Base-by-base conservation (phyloP, 2,888 invertebrate genomes). In the Melangyna quadrimaculata region DNA sequence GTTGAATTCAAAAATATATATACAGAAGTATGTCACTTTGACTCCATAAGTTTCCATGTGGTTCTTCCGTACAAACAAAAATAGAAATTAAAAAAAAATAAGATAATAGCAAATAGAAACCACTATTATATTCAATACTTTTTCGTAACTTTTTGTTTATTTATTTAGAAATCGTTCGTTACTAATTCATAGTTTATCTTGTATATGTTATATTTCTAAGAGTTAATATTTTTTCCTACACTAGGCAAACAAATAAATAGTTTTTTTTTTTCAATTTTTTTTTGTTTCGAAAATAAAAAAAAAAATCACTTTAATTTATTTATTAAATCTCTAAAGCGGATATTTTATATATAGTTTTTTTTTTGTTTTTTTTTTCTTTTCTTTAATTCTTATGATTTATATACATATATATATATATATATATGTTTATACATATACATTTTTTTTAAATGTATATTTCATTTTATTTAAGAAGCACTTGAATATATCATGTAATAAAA, bases 381-480 rank as follows among this genome's bases (percentile, higher is more conserved):
- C n/a, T 82, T 87, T 53, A 80, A 84, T 87, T 87, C 59, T 59
- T 59, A 80, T 86, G 77, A 75, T 88, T 82, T 87, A 84, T 75
- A 77, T 77, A 78, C 59, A 73, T 37, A 67, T 74, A 72, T 71
- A 71, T 79, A 77, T 88, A 78, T 74, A 51, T 78, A 78, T 79
- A 78, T 87, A 51, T 87, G 78, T 80, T 59, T 87, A 55, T 74
- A 86, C 88, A 87, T 89, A 88, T 89, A 87, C 87, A 86, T 89
- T 88, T 87, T n/a, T 88, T 88, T 87, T 89, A 86, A 88, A 81
- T 88, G 86, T 90, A 87, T 89, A 88, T 88, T 90, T 90, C 89
- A 89, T 88, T 91, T 91, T 91, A 91, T 91, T 90, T 91, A 91
- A 91, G 91, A 91, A 91, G 91, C 91, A 91, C 91, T 91, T 91